Evolutionary conservation across 35 echinoderm and acorn worm genomes (phyloP).

Genomic region (Stichopus chloronotus): DNA sequence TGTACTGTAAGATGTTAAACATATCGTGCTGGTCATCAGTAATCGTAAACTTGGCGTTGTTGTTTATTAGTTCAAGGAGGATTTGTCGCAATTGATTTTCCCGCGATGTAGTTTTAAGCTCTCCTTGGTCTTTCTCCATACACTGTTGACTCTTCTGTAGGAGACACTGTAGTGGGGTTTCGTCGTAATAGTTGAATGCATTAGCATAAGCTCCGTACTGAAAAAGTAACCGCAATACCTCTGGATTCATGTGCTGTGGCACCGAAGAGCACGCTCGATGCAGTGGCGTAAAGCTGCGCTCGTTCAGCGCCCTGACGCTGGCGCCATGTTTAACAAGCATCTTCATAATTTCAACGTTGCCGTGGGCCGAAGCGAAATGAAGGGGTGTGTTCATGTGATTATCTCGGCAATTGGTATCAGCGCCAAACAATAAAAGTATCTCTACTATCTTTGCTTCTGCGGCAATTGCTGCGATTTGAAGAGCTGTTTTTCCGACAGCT

Average conservation of each 20-base stretch:
- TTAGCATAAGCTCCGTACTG: conserved; percentile 76
- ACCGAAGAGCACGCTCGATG: conserved; percentile 81
- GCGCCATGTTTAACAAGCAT: conserved; percentile 79
- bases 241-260: conserved; percentile 45
- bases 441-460: conserved; percentile 65
- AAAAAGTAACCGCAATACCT: conserved; percentile 71
- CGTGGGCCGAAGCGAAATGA: conserved; percentile 83
- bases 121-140: background rate
- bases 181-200: conserved; percentile 61
- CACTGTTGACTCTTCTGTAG: conserved; percentile 47
- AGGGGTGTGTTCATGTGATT: conserved; percentile 79
- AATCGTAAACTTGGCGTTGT: background rate
- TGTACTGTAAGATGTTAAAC: conserved; percentile 11
- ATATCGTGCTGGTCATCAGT: conserved; percentile 47
- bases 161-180: conserved; percentile 82
- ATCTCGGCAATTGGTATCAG: conserved; percentile 81
- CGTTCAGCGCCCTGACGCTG: conserved; percentile 66
- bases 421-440: conserved; percentile 75
- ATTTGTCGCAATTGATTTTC: background rate
- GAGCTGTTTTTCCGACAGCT: conserved; percentile 64
- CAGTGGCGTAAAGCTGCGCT: conserved; percentile 74
- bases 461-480: conserved; percentile 76
- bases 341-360: conserved; percentile 70
- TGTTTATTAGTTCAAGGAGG: conserved; percentile 31
- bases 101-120: no score